These are phyloP conservation scores for Platorchestia sp. DNA, from an alignment of 1,140 invertebrate genomes.

Conservation along the genomic window DNA sequence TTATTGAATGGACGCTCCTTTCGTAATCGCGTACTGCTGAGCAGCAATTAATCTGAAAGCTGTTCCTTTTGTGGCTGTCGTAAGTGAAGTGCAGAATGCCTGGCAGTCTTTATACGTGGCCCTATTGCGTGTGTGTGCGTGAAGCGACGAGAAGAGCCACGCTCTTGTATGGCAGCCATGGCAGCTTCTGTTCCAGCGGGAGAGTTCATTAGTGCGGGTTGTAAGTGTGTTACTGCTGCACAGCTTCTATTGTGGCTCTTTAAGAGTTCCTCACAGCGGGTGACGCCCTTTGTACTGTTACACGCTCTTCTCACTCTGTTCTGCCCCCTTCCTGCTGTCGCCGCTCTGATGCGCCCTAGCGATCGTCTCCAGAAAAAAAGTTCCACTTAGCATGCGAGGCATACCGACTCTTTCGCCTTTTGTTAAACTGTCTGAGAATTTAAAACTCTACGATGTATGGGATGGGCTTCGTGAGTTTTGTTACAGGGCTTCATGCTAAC, in stretches of 20 bases:
- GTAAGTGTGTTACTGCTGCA: constrained; percentile 25
- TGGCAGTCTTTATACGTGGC: neutral
- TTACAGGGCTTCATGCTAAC: neutral
- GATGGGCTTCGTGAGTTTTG: neutral
- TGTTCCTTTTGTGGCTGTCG: neutral
- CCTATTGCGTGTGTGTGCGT: neutral
- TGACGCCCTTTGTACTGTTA: constrained; percentile 49
- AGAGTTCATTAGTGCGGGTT: constrained; percentile 32
- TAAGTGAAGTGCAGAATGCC: neutral
- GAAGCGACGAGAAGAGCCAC: constrained; percentile 10
- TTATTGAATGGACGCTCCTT: neutral
- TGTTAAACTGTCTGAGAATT: neutral
- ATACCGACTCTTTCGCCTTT: neutral
- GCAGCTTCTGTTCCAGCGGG: constrained; percentile 2
- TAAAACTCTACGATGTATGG: neutral
- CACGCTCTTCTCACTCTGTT: neutral
- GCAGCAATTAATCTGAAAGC: neutral
- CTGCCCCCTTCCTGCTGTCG: neutral
- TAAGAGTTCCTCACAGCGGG: constrained; percentile 22
- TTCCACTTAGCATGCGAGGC: neutral
- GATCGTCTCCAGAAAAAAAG: neutral
- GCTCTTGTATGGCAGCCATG: neutral
- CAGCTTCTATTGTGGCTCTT: constrained; percentile 29
- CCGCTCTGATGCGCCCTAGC: neutral
- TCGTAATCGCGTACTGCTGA: neutral